phyloP scores from a whole-genome alignment of 2,888 invertebrate species.

The Yponomeuta plumbellus region DNA sequence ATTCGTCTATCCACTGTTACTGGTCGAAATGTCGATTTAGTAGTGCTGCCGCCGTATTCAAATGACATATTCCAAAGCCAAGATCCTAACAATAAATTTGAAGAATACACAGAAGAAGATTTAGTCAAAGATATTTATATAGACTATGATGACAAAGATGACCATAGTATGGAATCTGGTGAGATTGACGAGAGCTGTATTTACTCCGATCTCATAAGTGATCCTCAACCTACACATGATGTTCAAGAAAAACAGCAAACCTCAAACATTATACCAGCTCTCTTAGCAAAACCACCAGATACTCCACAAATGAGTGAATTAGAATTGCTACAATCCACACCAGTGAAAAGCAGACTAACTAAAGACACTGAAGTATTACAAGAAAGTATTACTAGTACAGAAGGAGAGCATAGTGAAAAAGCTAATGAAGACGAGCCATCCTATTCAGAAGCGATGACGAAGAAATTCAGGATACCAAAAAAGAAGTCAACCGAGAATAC shows the following conservation, averaged over 20 bases:
- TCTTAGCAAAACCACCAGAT: not conserved
- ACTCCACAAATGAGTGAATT: not conserved
- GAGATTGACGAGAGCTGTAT: constrained; percentile 31
- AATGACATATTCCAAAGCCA: not conserved
- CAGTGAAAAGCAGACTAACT: not conserved
- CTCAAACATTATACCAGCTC: constrained; percentile 3
- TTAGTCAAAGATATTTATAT: constrained; percentile 37
- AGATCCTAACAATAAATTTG: not conserved
- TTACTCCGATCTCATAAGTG: not conserved
- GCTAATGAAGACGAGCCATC: not conserved
- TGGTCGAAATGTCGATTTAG: constrained; percentile 40
- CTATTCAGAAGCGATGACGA: not conserved
- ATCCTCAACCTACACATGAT: constrained; percentile 17
- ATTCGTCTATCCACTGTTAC: constrained; percentile 25
- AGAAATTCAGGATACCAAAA: constrained; percentile 2
- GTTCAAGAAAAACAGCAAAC: constrained; percentile 17
- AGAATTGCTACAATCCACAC: not conserved
- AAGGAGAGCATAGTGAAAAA: not conserved
- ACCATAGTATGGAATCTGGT: constrained; percentile 37
- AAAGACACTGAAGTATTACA: not conserved
- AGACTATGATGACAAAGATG: constrained; percentile 31
- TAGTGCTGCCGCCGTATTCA: constrained; percentile 15
- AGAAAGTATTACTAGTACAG: not conserved
- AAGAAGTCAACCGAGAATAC: not conserved
- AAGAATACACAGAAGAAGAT: constrained; percentile 31